These are phyloP conservation scores for Tetramorium simillimum DNA, from an alignment of 1,140 invertebrate species.

Conservation along the genomic window DNA sequence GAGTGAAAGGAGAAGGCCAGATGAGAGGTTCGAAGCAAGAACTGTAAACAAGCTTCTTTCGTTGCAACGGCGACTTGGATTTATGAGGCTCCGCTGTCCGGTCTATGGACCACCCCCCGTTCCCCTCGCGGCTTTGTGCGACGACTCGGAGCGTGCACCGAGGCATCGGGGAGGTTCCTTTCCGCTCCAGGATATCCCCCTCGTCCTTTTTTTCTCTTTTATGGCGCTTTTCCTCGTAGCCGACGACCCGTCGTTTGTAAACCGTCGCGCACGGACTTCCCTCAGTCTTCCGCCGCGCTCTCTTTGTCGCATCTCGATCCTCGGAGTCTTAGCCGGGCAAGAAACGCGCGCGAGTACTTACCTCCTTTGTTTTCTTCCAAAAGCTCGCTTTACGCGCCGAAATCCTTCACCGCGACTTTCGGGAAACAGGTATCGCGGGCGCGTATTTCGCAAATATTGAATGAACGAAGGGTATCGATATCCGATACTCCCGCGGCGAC, in stretches of 20 bases:
- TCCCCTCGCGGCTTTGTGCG: slow-evolving; percentile 4
- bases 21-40: slow-evolving; percentile 44
- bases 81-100: slow-evolving; percentile 51
- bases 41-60: slow-evolving; percentile 71
- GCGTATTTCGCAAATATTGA: background rate
- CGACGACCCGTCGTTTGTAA: slow-evolving; percentile 27
- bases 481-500: slow-evolving; percentile 19
- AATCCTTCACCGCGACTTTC: background rate
- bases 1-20: slow-evolving; percentile 24
- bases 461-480: slow-evolving; percentile 12
- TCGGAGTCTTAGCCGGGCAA: background rate
- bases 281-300: background rate
- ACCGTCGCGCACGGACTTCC: slow-evolving; percentile 19
- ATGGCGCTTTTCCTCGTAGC: slow-evolving; percentile 6
- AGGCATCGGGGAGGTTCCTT: slow-evolving; percentile 13
- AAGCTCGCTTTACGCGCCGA: background rate
- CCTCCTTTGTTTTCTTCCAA: background rate
- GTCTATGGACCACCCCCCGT: background rate
- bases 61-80: slow-evolving; percentile 52
- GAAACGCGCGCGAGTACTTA: background rate
- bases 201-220: background rate
- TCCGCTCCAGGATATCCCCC: background rate
- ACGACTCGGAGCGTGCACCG: slow-evolving; percentile 15
- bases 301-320: background rate
- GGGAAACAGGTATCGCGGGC: background rate